Evolutionary conservation across 2,797 vertebrate genomes (phyloP).

Genomic region (Enteromius viviparus): DNA sequence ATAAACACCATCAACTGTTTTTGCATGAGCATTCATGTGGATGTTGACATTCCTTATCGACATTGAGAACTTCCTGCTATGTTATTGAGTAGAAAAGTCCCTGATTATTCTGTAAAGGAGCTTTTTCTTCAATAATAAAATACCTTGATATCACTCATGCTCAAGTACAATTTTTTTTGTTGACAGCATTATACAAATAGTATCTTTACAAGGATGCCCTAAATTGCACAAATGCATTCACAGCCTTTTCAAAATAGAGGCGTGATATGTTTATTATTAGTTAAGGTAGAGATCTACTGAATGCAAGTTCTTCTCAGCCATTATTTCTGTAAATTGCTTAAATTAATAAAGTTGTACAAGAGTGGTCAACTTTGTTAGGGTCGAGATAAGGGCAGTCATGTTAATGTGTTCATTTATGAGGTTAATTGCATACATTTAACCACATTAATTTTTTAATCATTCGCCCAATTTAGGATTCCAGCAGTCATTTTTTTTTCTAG

Average conservation of each 20-base stretch:
- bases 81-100: constrained; percentile 86
- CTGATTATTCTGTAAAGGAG: constrained; percentile 80
- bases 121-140: constrained; percentile 82
- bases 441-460: neutral
- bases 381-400: neutral
- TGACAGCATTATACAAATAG: neutral
- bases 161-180: constrained; percentile 9
- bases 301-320: neutral
- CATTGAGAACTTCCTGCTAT: constrained; percentile 86
- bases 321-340: neutral
- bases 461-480: neutral
- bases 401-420: constrained; percentile 11
- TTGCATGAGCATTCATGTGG: constrained; percentile 87
- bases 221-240: constrained; percentile 1
- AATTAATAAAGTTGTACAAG: neutral
- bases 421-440: constrained; percentile 10
- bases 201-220: too few relatives aligned
- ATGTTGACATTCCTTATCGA: constrained; percentile 92
- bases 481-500: neutral
- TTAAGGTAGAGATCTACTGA: neutral
- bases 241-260: neutral
- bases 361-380: constrained; percentile 2
- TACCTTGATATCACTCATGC: constrained; percentile 49
- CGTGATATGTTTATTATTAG: neutral
- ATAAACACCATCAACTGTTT: constrained; percentile 79